Conservation (phyloP, 2,113 vertebrate genomes). For the Gallinago undulata region DNA sequence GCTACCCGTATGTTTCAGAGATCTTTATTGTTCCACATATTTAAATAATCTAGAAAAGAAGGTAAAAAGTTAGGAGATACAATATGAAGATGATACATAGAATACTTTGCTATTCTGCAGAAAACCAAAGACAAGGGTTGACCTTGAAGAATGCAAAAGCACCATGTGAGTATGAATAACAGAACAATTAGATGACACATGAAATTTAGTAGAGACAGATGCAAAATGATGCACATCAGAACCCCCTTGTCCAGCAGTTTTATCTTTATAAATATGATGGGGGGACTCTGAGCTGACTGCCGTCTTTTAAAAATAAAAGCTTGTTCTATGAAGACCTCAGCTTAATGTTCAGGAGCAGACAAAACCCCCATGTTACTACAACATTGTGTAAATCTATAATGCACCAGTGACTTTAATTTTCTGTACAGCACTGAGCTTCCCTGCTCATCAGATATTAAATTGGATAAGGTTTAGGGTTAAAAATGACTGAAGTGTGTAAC, state of each 20-base stretch:
- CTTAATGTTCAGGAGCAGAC: neutral
- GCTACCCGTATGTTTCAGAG: neutral
- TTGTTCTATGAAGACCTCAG: neutral
- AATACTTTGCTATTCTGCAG: neutral
- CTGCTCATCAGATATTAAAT: neutral
- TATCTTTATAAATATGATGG: neutral
- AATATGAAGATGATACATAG: neutral
- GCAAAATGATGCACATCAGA: neutral
- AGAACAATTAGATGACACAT: neutral
- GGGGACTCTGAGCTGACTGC: neutral
- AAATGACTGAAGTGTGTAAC: neutral
- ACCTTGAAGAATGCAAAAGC: neutral
- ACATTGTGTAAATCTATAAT: neutral
- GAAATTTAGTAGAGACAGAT: neutral
- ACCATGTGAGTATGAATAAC: neutral
- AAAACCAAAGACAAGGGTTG: neutral
- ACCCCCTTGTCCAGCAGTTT: neutral
- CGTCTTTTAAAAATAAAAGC: neutral
- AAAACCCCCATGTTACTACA: neutral
- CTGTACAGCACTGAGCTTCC: fast-evolving
- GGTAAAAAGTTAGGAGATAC: neutral
- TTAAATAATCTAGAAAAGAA: neutral
- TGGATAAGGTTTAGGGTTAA: neutral
- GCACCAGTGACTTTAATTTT: neutral
- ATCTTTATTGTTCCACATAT: neutral